A percentile compares a stretch with the other conserved stretches of the same genome.
Conservation (phyloP, 2,888 invertebrate genomes). For the Chaetoderma sp. region DNA sequence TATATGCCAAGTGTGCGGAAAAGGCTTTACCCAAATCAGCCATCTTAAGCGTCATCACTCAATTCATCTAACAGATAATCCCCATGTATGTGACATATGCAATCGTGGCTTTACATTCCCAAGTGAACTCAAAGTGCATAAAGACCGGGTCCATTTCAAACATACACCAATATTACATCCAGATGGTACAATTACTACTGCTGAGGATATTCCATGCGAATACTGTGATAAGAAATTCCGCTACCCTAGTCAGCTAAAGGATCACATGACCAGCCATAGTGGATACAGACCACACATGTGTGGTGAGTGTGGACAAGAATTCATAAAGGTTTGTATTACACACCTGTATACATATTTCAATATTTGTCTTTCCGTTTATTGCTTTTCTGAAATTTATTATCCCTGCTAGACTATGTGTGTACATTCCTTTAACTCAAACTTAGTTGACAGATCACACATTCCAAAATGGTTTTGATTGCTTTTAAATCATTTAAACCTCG, state of each 20-base stretch:
- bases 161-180: background rate
- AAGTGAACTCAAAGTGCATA: slow-evolving; percentile 62
- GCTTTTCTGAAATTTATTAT: no score
- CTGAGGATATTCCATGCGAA: slow-evolving; percentile 18
- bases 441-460: no score
- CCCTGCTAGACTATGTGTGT: no score
- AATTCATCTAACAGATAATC: slow-evolving; percentile 59
- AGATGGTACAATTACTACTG: background rate
- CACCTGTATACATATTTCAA: no score
- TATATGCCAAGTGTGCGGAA: slow-evolving; percentile 61
- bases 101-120: slow-evolving; percentile 62
- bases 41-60: slow-evolving; percentile 67
- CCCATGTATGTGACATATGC: slow-evolving; percentile 63
- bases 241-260: slow-evolving; percentile 68
- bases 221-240: slow-evolving; percentile 60
- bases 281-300: slow-evolving; percentile 67
- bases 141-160: slow-evolving; percentile 45
- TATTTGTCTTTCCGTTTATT: no score
- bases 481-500: no score
- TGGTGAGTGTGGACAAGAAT: slow-evolving; percentile 69
- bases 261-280: slow-evolving; percentile 66
- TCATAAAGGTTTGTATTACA: slow-evolving; percentile 65
- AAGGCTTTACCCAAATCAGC: slow-evolving; percentile 66
- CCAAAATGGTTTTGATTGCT: no score
- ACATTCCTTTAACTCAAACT: no score